Conservation (phyloP, 2,113 vertebrate genomes). For the Lepisosteus osseus region DNA sequence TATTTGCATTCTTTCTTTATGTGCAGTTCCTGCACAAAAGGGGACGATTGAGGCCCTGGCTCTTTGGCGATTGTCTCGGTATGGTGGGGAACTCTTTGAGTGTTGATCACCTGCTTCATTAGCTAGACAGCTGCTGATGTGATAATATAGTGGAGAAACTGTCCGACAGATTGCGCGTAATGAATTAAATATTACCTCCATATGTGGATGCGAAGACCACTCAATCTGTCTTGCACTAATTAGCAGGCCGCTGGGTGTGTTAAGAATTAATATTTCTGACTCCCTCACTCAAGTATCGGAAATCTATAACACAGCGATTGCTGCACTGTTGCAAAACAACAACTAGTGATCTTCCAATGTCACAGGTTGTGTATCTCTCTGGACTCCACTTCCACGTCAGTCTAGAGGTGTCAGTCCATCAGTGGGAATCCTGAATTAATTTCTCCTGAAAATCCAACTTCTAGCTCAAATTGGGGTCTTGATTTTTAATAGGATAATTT, state of each 20-base stretch:
- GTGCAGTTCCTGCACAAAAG: too few species aligned
- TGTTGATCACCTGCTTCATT: background rate
- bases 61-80: background rate
- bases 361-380: too few species aligned
- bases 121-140: background rate
- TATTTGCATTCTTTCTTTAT: too few species aligned
- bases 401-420: too few species aligned
- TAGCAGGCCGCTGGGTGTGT: conserved; percentile 12
- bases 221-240: conserved; percentile 18
- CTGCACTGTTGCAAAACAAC: background rate
- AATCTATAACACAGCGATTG: background rate
- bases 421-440: too few species aligned
- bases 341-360: background rate
- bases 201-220: conserved; percentile 10
- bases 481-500: too few species aligned
- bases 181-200: conserved; percentile 29
- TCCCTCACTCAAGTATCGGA: conserved; percentile 1
- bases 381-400: too few species aligned
- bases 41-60: too few species aligned
- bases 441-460: too few species aligned
- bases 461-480: too few species aligned
- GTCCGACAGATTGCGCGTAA: conserved; percentile 23
- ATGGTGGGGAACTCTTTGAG: background rate
- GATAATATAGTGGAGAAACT: conserved; percentile 2
- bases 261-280: conserved; percentile 17